Evolutionary conservation across 2,888 invertebrate species (phyloP).

Genomic region (Charanyca ferruginea): DNA sequence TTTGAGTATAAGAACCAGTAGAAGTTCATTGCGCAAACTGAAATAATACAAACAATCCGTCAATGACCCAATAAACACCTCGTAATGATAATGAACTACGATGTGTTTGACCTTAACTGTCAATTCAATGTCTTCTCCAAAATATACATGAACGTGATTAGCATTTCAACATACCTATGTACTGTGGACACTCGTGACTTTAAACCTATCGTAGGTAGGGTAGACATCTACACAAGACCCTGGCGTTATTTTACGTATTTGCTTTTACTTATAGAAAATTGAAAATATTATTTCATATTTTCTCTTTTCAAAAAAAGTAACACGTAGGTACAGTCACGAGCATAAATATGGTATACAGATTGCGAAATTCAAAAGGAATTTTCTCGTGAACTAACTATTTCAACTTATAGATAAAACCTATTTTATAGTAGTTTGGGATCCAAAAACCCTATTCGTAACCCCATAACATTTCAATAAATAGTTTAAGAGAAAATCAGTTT

Average conservation of each 20-base stretch:
- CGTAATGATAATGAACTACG: slow-evolving; percentile 41
- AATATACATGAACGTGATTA: slow-evolving; percentile 40
- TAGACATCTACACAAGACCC: not conserved
- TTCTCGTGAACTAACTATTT: too few relatives aligned
- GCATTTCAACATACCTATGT: slow-evolving; percentile 10
- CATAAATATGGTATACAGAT: too few relatives aligned
- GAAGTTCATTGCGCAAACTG: slow-evolving; percentile 5
- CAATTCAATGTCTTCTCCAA: slow-evolving; percentile 31
- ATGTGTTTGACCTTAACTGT: slow-evolving; percentile 45
- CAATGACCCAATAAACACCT: slow-evolving; percentile 19
- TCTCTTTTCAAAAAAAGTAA: too few relatives aligned
- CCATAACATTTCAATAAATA: too few relatives aligned
- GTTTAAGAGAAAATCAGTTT: too few relatives aligned
- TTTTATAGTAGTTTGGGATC: too few relatives aligned
- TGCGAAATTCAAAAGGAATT: too few relatives aligned
- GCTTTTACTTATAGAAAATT: not conserved
- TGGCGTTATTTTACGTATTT: not conserved
- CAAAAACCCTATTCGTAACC: too few relatives aligned
- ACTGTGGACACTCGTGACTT: slow-evolving; percentile 34
- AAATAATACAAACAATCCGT: slow-evolving; percentile 28
- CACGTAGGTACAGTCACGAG: too few relatives aligned
- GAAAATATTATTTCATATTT: too few relatives aligned
- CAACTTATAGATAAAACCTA: too few relatives aligned
- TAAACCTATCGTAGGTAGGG: slow-evolving; percentile 7
- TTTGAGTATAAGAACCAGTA: not conserved